Base-by-base conservation (phyloP, 2,797 vertebrate species). In the Sus cebifrons region DNA sequence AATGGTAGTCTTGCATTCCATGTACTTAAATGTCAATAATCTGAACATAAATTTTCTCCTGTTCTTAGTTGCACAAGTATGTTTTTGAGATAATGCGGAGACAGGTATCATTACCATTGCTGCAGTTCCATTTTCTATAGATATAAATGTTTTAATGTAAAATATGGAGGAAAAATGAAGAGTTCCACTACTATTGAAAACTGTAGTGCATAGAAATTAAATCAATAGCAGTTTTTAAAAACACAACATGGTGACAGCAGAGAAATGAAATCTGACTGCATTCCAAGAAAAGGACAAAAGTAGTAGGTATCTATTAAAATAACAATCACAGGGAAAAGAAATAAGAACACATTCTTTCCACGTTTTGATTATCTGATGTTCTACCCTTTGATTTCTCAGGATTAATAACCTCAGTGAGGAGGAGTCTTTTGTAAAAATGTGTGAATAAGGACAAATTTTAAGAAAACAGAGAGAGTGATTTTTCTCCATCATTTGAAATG, bases 11-110 rank as follows among this genome's bases (percentile, higher is more conserved):
- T 98, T 97, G 84, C 73, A 96, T 98, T 98, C 96, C 98, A 97
- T 98, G 93, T 95, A 96, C 96, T 97, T 98, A 98, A 97, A 98
- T 97, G 98, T 98, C 98, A 98, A 98, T 98, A 98, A 98, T 98
- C 96, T 97, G 97, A 98, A 97, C 92, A 88, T 96, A 91, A 81
- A 49, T 96, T 96, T 96, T 98, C 97, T 98, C 97, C 97, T 97
- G 95, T 96, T 95, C 90, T 97, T 85, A 67, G 95, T 96, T 97
- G 93, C 92, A 98, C 92, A 98, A 94, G 92, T 96, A 92, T 74
- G 89, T 96, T 98, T 98, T 97, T 98, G 96, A 98, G 96, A 97
- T 97, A 97, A 90, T 97, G 97, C 90, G 97, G 91, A 98, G 98
- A 97, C 97, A 97, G 96, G 90, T 97, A 83, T 97, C 96, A 98